Base-by-base conservation (phyloP, 1,140 invertebrate species). In the Drosophila littoralis region DNA sequence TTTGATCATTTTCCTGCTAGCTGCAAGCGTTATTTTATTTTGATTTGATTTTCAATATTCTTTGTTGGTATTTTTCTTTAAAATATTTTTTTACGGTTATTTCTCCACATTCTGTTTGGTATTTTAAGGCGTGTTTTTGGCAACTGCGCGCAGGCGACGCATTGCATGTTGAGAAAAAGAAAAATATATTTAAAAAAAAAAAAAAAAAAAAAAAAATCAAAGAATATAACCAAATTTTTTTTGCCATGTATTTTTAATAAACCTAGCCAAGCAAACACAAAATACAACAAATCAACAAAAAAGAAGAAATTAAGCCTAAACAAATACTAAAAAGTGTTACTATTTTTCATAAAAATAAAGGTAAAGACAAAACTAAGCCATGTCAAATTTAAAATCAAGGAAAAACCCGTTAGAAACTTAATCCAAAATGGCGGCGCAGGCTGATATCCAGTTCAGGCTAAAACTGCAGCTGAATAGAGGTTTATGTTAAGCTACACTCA, bases 261-360 rank as follows among this genome's bases (percentile, higher is more conserved):
- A 68, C 57, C 51, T 75, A 76, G 69, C 59, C 60, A 76, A 71
- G 63, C 54, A 66, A 70, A 78, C 22, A 28, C 45, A 79, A 51
- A 59, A 61, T 32, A 75, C 60, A 17, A 58, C 48, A 22, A 48
- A 40, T 7, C 22, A n/a, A 28, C 10, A 55, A 8, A 51, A 54
- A 38, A 28, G 28, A 60, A 68, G 46, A 22, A 74, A 54, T 45
- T 10, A 22, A 48, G 35, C 40, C 9, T 50, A 58, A 48, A 48
- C 13, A 9, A 58, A 58, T 35, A 50, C 10, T 32, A 51, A 81
- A 58, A 75, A 64, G 70, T 86, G 78, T 86, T 88, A 86, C 59
- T 86, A 85, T 76, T 88, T 85, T 81, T 88, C 83, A 85, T 69
- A 45, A 76, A 79, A 63, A 66, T 79, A 79, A 63, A 66, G 79